Evolutionary conservation across 2,113 vertebrate species (phyloP).

Genomic region (Galbula dea): DNA sequence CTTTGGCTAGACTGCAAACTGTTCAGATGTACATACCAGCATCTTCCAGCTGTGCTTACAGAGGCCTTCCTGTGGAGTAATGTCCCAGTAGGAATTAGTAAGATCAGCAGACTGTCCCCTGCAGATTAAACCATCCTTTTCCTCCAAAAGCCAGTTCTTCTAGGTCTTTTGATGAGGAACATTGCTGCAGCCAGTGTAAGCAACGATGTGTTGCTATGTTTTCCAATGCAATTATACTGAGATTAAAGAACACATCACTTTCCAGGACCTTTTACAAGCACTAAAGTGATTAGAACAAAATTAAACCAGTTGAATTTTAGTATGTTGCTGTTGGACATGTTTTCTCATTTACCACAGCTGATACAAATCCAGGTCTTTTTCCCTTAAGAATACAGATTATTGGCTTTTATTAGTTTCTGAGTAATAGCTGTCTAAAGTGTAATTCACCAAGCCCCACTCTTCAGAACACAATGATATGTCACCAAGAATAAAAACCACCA

Average conservation of each 20-base stretch:
- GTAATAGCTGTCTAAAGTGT: neutral
- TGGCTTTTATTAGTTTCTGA: neutral
- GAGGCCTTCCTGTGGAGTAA: neutral
- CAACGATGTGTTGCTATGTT: neutral
- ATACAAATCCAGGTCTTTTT: neutral
- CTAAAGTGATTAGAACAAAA: neutral
- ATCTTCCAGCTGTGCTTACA: neutral
- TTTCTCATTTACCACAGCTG: neutral
- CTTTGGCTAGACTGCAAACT: neutral
- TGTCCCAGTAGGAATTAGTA: neutral
- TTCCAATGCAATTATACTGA: neutral
- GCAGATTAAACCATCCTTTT: neutral
- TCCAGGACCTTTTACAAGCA: neutral
- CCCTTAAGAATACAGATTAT: neutral
- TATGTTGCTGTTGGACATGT: neutral
- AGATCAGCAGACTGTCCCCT: neutral
- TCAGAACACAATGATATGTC: neutral
- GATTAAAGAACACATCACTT: neutral
- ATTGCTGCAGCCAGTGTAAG: neutral
- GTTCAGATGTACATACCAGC: neutral
- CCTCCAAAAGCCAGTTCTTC: neutral
- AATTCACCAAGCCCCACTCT: neutral
- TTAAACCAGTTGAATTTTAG: neutral
- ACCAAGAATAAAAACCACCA: neutral
- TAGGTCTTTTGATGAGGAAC: neutral